Evolutionary conservation across 2,797 vertebrate genomes (phyloP).

Genomic region (Arremon aurantiirostris): DNA sequence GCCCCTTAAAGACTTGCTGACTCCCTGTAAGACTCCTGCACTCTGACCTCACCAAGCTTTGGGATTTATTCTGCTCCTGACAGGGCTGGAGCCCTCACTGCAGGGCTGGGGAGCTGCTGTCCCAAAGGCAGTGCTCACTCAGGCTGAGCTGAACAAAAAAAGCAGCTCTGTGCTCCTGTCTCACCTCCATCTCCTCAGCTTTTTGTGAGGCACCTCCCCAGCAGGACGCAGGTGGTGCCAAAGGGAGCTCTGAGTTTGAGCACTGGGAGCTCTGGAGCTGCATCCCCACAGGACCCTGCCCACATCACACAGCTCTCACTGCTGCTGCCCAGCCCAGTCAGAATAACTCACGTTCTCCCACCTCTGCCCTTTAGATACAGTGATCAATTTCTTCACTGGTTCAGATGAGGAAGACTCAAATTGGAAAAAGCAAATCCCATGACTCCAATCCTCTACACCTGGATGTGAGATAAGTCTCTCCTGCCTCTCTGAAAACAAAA

Average conservation of each 20-base stretch:
- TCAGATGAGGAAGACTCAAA: background rate
- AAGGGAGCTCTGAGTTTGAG: background rate
- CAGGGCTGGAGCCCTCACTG: background rate
- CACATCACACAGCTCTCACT: background rate
- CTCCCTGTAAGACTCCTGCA: background rate
- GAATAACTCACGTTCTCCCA: background rate
- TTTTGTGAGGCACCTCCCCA: background rate
- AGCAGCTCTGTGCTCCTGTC: background rate
- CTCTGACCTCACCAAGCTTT: accelerated
- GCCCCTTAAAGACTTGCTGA: background rate
- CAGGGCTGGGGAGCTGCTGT: background rate
- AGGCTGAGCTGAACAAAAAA: background rate
- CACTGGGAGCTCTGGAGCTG: background rate
- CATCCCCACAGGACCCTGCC: background rate
- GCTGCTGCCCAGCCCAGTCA: background rate
- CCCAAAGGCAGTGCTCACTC: background rate
- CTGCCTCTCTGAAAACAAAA: background rate
- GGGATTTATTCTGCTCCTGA: background rate
- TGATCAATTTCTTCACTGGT: background rate
- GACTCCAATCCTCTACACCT: background rate
- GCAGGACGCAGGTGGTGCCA: background rate
- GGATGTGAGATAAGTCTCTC: background rate
- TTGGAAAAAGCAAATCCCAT: background rate
- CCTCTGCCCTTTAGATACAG: background rate
- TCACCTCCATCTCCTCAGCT: background rate